These are phyloP conservation scores for Hypanus sabinus DNA, from an alignment of 2,113 vertebrate genomes.

Conservation along the genomic window DNA sequence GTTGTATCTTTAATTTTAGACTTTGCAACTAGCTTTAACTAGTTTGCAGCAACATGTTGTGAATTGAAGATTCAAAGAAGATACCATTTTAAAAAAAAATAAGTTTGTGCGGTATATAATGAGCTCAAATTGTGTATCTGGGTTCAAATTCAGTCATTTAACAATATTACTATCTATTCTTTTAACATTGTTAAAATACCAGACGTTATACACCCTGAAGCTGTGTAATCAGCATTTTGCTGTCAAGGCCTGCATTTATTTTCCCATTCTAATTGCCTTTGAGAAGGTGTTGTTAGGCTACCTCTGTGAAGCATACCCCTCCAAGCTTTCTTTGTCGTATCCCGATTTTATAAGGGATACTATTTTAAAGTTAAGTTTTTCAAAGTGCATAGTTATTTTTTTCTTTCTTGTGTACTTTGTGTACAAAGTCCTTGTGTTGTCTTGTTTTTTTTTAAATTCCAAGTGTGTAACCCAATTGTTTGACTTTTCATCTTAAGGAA, in stretches of 20 bases:
- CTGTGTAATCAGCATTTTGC: not conserved
- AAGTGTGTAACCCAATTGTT: conserved; percentile 15
- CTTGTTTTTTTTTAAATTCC: not conserved
- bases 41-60: not conserved
- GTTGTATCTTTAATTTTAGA: no score
- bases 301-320: not conserved
- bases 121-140: not conserved
- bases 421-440: not conserved
- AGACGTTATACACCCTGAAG: not conserved
- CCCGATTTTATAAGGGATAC: not conserved
- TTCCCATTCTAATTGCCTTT: no score
- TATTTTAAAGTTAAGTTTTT: not conserved
- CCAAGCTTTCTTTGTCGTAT: not conserved
- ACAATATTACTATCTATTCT: not conserved
- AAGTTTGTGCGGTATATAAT: not conserved
- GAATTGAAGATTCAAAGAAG: not conserved
- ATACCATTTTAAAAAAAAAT: no score
- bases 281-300: no score
- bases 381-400: not conserved
- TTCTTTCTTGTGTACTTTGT: not conserved
- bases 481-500: conserved; percentile 58
- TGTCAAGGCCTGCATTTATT: no score
- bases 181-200: not conserved
- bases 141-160: not conserved
- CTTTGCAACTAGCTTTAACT: not conserved